phyloP scores from a whole-genome alignment of 1,140 invertebrate species.

The Camponotus floridanus region DNA sequence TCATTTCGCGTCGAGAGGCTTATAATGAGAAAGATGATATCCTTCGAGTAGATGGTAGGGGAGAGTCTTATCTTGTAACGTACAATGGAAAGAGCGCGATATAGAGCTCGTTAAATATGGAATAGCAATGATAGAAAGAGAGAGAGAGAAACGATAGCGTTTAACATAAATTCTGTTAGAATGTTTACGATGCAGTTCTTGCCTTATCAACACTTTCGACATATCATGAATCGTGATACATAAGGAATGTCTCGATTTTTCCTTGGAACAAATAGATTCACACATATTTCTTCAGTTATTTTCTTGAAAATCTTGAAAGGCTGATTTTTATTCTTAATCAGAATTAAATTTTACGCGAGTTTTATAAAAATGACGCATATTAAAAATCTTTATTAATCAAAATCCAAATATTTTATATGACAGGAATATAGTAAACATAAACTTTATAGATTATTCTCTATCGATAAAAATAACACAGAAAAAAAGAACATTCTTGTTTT shows the following conservation, averaged over 20 bases:
- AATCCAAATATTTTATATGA: too few relatives aligned
- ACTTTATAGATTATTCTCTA: neutral
- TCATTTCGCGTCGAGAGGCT: constrained; percentile 12
- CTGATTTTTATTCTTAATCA: too few relatives aligned
- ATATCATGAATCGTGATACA: neutral
- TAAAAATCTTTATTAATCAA: too few relatives aligned
- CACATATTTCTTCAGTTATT: too few relatives aligned
- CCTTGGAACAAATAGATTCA: too few relatives aligned
- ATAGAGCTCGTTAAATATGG: constrained; percentile 62
- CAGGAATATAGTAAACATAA: neutral
- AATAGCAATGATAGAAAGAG: constrained; percentile 34
- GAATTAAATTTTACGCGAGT: too few relatives aligned
- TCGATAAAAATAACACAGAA: neutral
- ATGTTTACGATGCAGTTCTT: constrained; percentile 50
- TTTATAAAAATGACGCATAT: too few relatives aligned
- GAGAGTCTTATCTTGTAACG: constrained; percentile 54
- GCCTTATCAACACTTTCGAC: constrained; percentile 62
- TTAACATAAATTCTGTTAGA: constrained; percentile 41
- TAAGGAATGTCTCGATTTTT: too few relatives aligned
- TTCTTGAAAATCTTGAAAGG: too few relatives aligned
- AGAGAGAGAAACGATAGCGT: constrained; percentile 25
- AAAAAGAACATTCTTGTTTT: too few relatives aligned
- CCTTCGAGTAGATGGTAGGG: neutral
- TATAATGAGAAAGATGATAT: constrained; percentile 72
- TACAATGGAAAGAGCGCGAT: constrained; percentile 30